A percentile compares a stretch with the other conserved stretches of the same genome.
Conservation (phyloP, 2,888 invertebrate species). For the Cacoxenus indagator region DNA sequence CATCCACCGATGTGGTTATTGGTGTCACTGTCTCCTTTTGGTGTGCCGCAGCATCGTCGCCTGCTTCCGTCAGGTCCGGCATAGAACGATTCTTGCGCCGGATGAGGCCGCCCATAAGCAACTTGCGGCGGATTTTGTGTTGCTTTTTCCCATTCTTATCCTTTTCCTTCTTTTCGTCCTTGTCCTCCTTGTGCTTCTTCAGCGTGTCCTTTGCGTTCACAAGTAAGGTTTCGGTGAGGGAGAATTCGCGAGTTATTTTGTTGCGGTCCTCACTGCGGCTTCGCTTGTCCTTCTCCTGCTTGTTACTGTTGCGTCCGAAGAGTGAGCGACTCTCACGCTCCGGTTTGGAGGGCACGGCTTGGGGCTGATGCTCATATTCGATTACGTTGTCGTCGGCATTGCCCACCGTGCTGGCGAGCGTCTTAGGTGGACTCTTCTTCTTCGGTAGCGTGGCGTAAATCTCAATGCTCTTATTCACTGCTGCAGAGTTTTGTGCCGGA, state of each 20-base stretch:
- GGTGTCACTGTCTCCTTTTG: conserved; percentile 66
- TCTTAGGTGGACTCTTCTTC: conserved; percentile 81
- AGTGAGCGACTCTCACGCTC: conserved; percentile 79
- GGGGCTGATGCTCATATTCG: conserved; percentile 75
- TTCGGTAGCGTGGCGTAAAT: conserved; percentile 93
- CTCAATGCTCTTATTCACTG: conserved; percentile 79
- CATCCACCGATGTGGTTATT: conserved; percentile 77
- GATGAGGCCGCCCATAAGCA: conserved; percentile 91
- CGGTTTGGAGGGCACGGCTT: conserved; percentile 71
- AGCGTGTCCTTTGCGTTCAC: conserved; percentile 72
- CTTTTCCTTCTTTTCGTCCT: conserved; percentile 76
- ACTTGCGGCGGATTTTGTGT: conserved; percentile 88
- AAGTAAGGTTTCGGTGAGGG: conserved; percentile 76
- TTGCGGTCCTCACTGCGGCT: conserved; percentile 89
- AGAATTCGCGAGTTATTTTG: conserved; percentile 80
- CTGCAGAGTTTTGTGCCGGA: conserved; percentile 40
- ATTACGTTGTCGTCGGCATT: conserved; percentile 75
- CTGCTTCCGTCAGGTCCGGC: conserved; percentile 90
- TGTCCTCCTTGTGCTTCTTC: conserved; percentile 75
- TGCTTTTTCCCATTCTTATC: conserved; percentile 88
- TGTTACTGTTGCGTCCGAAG: conserved; percentile 75
- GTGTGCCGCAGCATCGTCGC: conserved; percentile 68
- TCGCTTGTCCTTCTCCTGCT: conserved; percentile 83
- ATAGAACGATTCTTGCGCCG: conserved; percentile 90
- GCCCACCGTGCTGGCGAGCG: conserved; percentile 70